phyloP scores from a whole-genome alignment of 2,797 vertebrate species.

The Heteromormyrus szaboi region DNA sequence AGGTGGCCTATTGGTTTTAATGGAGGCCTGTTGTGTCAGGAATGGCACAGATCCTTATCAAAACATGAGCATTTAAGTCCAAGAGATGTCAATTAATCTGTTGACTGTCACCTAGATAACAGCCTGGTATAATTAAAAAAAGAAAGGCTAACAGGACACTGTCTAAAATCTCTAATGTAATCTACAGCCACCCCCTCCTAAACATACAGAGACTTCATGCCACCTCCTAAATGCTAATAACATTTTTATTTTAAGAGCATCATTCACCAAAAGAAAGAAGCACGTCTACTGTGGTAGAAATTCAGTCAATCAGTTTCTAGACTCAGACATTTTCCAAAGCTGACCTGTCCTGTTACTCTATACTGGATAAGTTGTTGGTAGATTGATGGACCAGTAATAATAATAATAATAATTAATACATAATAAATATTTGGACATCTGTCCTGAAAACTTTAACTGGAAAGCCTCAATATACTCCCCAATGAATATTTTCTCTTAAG shows the following conservation, averaged over 20 bases:
- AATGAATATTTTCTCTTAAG: not conserved
- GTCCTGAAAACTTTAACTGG: not conserved
- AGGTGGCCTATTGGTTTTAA: constrained; percentile 36
- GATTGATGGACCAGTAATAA: not conserved
- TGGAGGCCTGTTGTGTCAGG: constrained; percentile 39
- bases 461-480: not conserved
- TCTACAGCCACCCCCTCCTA: not conserved
- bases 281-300: not conserved
- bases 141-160: constrained; percentile 25
- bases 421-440: not conserved
- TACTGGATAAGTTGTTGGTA: not conserved
- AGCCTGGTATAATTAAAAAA: constrained; percentile 36
- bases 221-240: constrained; percentile 3
- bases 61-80: constrained; percentile 34
- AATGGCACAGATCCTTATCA: constrained; percentile 46
- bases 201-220: not conserved
- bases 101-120: constrained; percentile 22
- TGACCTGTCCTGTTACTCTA: not conserved
- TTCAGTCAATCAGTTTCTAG: not conserved
- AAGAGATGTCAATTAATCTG: constrained; percentile 38
- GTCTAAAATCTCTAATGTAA: constrained; percentile 15
- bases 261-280: not conserved
- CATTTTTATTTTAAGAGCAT: constrained; percentile 3
- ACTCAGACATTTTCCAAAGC: not conserved
- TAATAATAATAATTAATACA: not conserved